phyloP scores from a whole-genome alignment of 2,888 invertebrate genomes.

The Phaedon cochleariae region DNA sequence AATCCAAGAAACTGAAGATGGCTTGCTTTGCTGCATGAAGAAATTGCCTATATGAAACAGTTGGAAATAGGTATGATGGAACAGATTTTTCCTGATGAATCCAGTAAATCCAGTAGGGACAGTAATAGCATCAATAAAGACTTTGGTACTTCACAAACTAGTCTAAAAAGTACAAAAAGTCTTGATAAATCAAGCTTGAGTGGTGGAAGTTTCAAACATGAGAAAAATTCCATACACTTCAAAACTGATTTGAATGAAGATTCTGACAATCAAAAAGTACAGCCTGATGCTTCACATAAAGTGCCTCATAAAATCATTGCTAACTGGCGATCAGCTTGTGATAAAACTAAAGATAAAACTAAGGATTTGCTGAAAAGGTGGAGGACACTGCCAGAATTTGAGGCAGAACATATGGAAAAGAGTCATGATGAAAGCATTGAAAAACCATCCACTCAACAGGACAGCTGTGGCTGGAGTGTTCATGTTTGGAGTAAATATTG shows the following conservation, averaged over 20 bases:
- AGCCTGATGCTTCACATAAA: conserved; percentile 64
- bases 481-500: conserved; percentile 76
- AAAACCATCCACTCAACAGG: conserved; percentile 59
- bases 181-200: conserved; percentile 57
- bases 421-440: conserved; percentile 60
- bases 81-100: conserved; percentile 50
- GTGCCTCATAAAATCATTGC: conserved; percentile 77
- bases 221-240: conserved; percentile 59
- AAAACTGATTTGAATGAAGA: conserved; percentile 50
- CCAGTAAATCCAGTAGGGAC: conserved; percentile 53
- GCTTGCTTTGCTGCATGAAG: neutral
- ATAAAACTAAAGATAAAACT: conserved; percentile 77
- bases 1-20: neutral
- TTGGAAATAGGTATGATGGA: too few relatives aligned
- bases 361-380: conserved; percentile 77
- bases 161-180: conserved; percentile 59
- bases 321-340: conserved; percentile 80
- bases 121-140: conserved; percentile 56
- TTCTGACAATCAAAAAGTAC: conserved; percentile 52
- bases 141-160: conserved; percentile 54
- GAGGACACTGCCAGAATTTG: conserved; percentile 72
- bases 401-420: conserved; percentile 59
- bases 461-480: conserved; percentile 76
- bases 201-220: conserved; percentile 57
- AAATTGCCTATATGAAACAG: neutral